These are phyloP conservation scores for Sialis fuliginosa DNA, from an alignment of 2,888 invertebrate species.

Conservation along the genomic window DNA sequence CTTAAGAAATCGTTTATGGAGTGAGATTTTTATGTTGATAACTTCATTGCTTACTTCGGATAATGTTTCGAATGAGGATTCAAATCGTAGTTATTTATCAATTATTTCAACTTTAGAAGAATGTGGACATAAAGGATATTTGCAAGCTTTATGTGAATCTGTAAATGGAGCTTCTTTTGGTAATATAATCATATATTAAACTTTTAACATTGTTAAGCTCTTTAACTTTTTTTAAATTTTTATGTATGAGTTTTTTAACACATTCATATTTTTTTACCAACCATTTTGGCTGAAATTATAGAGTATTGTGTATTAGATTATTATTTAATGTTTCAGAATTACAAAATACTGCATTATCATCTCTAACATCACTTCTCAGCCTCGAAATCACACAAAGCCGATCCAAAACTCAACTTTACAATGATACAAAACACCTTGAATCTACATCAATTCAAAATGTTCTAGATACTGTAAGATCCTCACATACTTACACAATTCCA, in stretches of 20 bases:
- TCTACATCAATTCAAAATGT: conserved; percentile 15
- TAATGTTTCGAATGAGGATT: conserved; percentile 9
- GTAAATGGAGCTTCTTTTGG: conserved; percentile 11
- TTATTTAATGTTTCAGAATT: conserved; percentile 13
- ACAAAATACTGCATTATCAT: conserved; percentile 16
- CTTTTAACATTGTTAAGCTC: no score
- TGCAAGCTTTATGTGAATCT: conserved; percentile 21
- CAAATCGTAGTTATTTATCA: conserved; percentile 4
- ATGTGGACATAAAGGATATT: conserved; percentile 15
- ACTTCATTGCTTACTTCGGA: conserved; percentile 19
- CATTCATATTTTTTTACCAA: no score
- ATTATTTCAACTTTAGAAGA: conserved; percentile 11
- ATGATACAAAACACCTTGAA: neutral
- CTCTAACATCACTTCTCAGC: conserved; percentile 14
- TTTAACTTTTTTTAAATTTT: no score
- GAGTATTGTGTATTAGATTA: neutral
- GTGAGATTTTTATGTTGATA: conserved; percentile 27
- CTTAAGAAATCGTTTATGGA: conserved; percentile 30
- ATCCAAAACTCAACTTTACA: conserved; percentile 2
- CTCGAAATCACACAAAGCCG: conserved; percentile 11
- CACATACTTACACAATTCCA: conserved; percentile 4
- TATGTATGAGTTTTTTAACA: no score
- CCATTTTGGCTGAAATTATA: no score
- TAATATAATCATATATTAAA: neutral
- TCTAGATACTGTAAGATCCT: conserved; percentile 17